phyloP scores from a whole-genome alignment of 2,888 invertebrate genomes.

The Acleris holmiana region DNA sequence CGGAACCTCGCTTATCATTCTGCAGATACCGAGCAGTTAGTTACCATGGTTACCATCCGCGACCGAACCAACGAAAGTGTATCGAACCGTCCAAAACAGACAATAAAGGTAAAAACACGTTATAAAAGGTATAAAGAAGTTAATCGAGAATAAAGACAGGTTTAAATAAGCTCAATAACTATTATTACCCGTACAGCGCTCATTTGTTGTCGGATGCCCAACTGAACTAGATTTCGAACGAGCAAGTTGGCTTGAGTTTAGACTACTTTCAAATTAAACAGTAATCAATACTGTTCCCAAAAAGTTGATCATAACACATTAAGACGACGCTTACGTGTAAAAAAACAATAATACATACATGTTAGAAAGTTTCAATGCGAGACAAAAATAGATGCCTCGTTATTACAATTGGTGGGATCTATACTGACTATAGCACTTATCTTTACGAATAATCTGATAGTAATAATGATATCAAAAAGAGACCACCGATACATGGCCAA shows the following conservation, averaged over 20 bases:
- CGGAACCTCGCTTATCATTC: not conserved
- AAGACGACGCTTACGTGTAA: slow-evolving; percentile 2
- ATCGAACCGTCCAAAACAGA: slow-evolving; percentile 63
- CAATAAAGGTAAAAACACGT: slow-evolving; percentile 45
- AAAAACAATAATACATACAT: not conserved
- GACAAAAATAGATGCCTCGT: not conserved
- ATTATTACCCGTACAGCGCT: slow-evolving; percentile 13
- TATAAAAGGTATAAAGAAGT: slow-evolving; percentile 16
- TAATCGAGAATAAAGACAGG: slow-evolving; percentile 7
- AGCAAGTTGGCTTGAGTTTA: slow-evolving; percentile 46
- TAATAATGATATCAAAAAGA: slow-evolving; percentile 37
- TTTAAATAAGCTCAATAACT: slow-evolving; percentile 12
- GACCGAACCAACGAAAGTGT: slow-evolving; percentile 66
- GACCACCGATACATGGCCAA: slow-evolving; percentile 53
- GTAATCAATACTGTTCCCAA: slow-evolving; percentile 17
- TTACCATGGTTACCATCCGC: slow-evolving; percentile 69
- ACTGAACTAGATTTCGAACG: slow-evolving; percentile 17
- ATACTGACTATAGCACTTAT: slow-evolving; percentile 8
- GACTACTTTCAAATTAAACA: slow-evolving; percentile 27
- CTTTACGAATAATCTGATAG: slow-evolving; percentile 12
- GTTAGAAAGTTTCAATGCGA: not conserved
- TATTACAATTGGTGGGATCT: not conserved
- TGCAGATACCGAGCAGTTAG: slow-evolving; percentile 64
- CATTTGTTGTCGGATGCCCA: slow-evolving; percentile 19
- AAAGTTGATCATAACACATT: slow-evolving; percentile 13